Conservation (phyloP, 2,888 invertebrate genomes). For the Lycia hirtaria region DNA sequence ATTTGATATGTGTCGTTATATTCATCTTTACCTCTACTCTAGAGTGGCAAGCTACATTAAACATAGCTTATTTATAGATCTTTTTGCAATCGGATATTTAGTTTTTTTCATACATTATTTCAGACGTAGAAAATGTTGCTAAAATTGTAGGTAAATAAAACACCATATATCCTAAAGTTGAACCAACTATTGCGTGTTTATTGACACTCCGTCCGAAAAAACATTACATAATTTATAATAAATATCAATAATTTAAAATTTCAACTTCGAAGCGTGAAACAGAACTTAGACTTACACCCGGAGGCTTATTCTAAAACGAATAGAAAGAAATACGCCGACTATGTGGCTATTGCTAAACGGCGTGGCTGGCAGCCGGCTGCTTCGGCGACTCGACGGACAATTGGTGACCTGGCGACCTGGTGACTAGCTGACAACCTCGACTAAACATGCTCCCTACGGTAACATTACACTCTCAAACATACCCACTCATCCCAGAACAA, state of each 20-base stretch:
- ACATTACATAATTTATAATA: slow-evolving; percentile 72
- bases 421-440: slow-evolving; percentile 42
- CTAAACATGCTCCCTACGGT: slow-evolving; percentile 29
- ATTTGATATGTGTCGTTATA: no score
- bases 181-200: slow-evolving; percentile 86
- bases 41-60: no score
- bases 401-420: slow-evolving; percentile 51
- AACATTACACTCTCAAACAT: slow-evolving; percentile 29
- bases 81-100: no score
- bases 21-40: no score
- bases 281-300: slow-evolving; percentile 73
- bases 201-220: slow-evolving; percentile 82
- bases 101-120: no score
- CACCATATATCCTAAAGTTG: slow-evolving; percentile 69
- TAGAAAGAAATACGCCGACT: slow-evolving; percentile 80
- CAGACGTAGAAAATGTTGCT: neutral
- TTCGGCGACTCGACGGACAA: slow-evolving; percentile 40
- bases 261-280: slow-evolving; percentile 80
- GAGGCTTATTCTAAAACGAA: slow-evolving; percentile 84
- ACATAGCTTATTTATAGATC: no score
- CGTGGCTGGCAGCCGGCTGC: slow-evolving; percentile 55
- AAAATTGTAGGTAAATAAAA: slow-evolving; percentile 55
- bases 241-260: slow-evolving; percentile 70
- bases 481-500: slow-evolving; percentile 40
- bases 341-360: slow-evolving; percentile 84